phyloP scores from a whole-genome alignment of 2,797 vertebrate species.

The Carapus acus region DNA sequence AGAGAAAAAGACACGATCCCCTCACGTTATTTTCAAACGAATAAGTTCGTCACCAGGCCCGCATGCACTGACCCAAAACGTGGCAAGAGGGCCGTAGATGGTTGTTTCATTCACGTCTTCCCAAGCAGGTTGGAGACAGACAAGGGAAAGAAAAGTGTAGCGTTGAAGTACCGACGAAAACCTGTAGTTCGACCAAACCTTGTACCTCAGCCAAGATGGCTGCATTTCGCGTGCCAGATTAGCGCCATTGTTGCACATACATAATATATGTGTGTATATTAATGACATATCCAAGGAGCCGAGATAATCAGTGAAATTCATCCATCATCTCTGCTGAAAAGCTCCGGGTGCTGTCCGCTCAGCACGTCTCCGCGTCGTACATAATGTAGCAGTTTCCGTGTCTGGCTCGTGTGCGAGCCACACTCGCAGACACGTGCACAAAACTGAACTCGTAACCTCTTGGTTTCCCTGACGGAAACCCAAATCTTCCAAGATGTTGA shows the following conservation, averaged over 20 bases:
- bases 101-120: too few relatives aligned
- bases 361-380: constrained; percentile 22
- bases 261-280: too few relatives aligned
- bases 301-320: constrained; percentile 11
- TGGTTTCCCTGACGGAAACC: constrained; percentile 41
- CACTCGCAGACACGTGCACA: constrained; percentile 22
- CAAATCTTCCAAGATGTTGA: constrained; percentile 49
- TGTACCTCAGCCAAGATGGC: constrained; percentile 43
- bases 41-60: too few relatives aligned
- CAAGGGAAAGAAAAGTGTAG: constrained; percentile 9
- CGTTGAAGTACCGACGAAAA: constrained; percentile 16
- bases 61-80: too few relatives aligned
- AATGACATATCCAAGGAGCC: too few relatives aligned
- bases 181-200: constrained; percentile 35
- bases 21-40: too few relatives aligned
- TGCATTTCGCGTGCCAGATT: constrained; percentile 10
- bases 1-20: constrained; percentile 27
- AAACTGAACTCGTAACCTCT: constrained; percentile 21
- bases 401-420: constrained; percentile 22
- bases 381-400: constrained; percentile 55
- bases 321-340: constrained; percentile 23
- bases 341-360: constrained; percentile 15
- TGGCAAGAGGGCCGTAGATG: too few relatives aligned
- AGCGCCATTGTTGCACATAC: too few relatives aligned
- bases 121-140: too few relatives aligned